These are phyloP conservation scores for Geococcyx californianus DNA, from an alignment of 2,113 vertebrate genomes.

Conservation along the genomic window DNA sequence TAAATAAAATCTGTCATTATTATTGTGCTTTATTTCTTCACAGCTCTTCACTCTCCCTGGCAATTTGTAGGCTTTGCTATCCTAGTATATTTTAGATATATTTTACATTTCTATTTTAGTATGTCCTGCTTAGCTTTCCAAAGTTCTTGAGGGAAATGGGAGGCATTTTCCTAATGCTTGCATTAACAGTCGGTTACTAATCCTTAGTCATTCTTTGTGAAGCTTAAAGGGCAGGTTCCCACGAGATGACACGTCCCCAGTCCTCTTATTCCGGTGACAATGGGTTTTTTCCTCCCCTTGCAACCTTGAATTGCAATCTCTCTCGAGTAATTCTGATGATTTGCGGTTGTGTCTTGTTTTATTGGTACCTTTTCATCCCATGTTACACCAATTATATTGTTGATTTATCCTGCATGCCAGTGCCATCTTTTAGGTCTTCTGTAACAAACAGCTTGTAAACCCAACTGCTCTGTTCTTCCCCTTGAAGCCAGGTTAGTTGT, in stretches of 20 bases:
- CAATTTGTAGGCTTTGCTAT: not conserved
- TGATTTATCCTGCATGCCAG: not conserved
- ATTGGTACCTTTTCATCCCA: not conserved
- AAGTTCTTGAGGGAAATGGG: not conserved
- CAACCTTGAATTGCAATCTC: not conserved
- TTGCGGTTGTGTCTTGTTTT: not conserved
- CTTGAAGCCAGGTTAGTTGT: not conserved
- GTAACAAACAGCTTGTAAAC: not conserved
- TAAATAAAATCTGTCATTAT: not conserved
- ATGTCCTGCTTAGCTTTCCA: not conserved
- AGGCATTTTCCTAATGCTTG: not conserved
- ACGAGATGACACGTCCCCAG: fast-evolving
- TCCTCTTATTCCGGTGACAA: not conserved
- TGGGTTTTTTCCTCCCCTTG: not conserved
- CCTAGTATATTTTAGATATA: not conserved
- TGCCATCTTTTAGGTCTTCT: not conserved
- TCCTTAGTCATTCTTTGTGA: not conserved
- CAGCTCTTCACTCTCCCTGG: not conserved
- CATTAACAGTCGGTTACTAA: not conserved
- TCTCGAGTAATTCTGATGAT: not conserved
- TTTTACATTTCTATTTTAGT: not conserved
- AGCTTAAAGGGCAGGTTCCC: not conserved
- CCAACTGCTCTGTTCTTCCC: not conserved
- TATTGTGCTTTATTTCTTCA: not conserved
- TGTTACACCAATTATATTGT: not conserved